A percentile compares a stretch with the other conserved stretches of the same genome.
Evolutionary conservation across 2,888 invertebrate genomes (phyloP).

Genomic region (Schrankia costaestrigalis): DNA sequence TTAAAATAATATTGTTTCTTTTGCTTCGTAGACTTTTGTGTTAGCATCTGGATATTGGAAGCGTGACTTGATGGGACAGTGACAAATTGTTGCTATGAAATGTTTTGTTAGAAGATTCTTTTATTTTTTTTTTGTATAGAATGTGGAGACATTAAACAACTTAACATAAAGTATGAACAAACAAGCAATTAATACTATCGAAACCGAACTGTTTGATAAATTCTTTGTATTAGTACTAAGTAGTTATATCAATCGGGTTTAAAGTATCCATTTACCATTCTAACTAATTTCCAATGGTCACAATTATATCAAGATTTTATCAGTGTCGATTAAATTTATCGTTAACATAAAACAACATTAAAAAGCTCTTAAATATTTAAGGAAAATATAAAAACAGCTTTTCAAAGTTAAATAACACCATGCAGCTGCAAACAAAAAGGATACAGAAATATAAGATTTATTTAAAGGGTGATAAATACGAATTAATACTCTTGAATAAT

Average conservation of each 20-base stretch:
- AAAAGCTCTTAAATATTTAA: slow-evolving; percentile 1
- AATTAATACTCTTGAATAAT: slow-evolving; percentile 26
- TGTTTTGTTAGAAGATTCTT: neutral
- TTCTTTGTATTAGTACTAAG: too few species aligned
- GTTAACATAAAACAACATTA: slow-evolving; percentile 5
- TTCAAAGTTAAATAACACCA: slow-evolving; percentile 5
- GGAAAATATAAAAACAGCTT: slow-evolving; percentile 3
- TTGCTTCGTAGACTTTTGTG: slow-evolving; percentile 23
- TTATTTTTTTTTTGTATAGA: slow-evolving; percentile 10
- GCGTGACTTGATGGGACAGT: slow-evolving; percentile 30
- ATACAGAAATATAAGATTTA: slow-evolving; percentile 6
- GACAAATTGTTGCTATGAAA: slow-evolving; percentile 27
- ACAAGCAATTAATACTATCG: too few species aligned
- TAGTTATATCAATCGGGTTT: too few species aligned
- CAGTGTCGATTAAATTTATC: slow-evolving; percentile 3
- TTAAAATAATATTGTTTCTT: slow-evolving; percentile 45
- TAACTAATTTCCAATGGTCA: neutral
- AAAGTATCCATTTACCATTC: too few species aligned
- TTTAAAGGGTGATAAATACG: slow-evolving; percentile 15
- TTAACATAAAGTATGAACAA: neutral
- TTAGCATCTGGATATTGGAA: slow-evolving; percentile 24
- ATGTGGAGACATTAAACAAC: neutral
- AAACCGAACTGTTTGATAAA: too few species aligned
- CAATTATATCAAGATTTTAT: neutral
- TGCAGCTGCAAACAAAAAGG: slow-evolving; percentile 3